Base-by-base conservation (phyloP, 1,140 invertebrate species). In the Chymomyza costata region DNA sequence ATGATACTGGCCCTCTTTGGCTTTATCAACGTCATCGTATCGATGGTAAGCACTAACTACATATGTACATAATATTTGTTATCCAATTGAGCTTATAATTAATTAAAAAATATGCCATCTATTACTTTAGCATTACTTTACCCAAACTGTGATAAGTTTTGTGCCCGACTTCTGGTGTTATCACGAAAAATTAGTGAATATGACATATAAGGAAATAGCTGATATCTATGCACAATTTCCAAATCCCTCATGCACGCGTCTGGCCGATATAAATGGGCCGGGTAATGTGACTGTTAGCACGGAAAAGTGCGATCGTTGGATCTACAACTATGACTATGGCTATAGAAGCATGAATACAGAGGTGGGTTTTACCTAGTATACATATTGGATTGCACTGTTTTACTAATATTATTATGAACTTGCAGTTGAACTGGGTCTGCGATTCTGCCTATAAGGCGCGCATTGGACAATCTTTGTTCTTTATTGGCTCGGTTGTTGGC, bases 401-500 rank as follows among this genome's bases (percentile, higher is more conserved):
- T n/a, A n/a, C n/a, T n/a, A n/a, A n/a, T n/a, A n/a, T n/a, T n/a
- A n/a, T n/a, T n/a, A n/a, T n/a, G n/a, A n/a, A n/a, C n/a, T n/a
- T n/a, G n/a, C 59, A 90, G 90, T 63, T 89, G 5, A 84, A 90
- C 60, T 91, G 90, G 90, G 88, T 91, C 2, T 90, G 90, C 68
- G 86, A 87, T 7, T 86, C 89, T 6, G 84, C 86, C 47, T 91
- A 90, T 86, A 89, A 87, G 73, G 86, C 89, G 6, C 87, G 87
- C n/a, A 67, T 89, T 8, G 88, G 88, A 2, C 89, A 91, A 78
- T 89, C 89, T 0, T 76, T 90, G 30, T 91, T 90, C 74, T 91
- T 90, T 65, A 85, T 88, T 49, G 90, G 90, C 6, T 88, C 89
- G 6, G 86, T 90, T 5, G 58, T 90, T n/a, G 90, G 90, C 6